Base-by-base conservation (phyloP, 2,888 invertebrate species). In the Sesia apiformis region DNA sequence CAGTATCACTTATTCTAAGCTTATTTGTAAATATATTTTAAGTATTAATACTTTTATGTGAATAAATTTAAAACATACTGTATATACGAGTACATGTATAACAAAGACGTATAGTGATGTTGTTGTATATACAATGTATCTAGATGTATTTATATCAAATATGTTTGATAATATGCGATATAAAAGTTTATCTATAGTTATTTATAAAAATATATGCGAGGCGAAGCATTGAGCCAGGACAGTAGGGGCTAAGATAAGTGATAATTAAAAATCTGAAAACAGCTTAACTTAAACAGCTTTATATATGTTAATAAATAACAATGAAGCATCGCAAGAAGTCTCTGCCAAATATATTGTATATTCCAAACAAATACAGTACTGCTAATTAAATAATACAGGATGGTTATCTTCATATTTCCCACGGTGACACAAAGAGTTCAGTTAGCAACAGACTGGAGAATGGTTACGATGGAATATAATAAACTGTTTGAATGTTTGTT, bases 81-180 rank as follows among this genome's bases (percentile, higher is more conserved):
- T 23, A 3, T 38, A 43, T 57, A 50, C 55, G 53, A 53, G 56
- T 54, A 53, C 39, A 52, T 8, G 52, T 68, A 66, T 61, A 56
- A 52, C 61, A 60, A 82, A 84, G 83, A 83, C 83, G 70, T 61
- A 83, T 76, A 83, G 81, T 83, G 83, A 84, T 78, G 69, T 74
- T 63, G 62, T 52, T 86, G 83, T 86, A 84, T 57, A 84, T 80
- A 82, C 53, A 55, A 65, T 66, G 57, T 66, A 66, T 65, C 58
- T 58, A 61, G 58, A 49, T 60, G 49, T 54, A 63, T 57, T 52
- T 60, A 58, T 65, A 68, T 66, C n/a, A 55, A 23, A 23, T 23
- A 52, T 8, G 56, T 41, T 51, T 63, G 64, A 57, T 66, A 63
- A 61, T 58, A 59, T 66, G 68, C 64, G 59, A 57, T 70, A 69